These are phyloP conservation scores for Drosophila guanche DNA, from an alignment of 1,140 invertebrate species.

Conservation along the genomic window DNA sequence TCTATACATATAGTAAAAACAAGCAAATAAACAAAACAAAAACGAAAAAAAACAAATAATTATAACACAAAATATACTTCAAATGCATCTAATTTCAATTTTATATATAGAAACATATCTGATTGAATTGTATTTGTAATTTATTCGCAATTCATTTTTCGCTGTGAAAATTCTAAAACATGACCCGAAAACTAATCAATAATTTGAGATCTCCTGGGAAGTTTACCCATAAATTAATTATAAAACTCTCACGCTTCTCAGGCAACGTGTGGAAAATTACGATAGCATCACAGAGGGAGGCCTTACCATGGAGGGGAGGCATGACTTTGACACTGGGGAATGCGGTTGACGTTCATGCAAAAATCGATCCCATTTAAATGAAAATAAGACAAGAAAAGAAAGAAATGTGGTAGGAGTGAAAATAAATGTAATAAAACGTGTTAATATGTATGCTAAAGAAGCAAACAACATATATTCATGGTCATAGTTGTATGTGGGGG, in stretches of 20 bases:
- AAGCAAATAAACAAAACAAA: background rate
- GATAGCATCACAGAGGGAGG: background rate
- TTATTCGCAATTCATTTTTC: constrained; percentile 30
- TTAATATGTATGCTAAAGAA: constrained; percentile 40
- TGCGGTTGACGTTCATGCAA: constrained; percentile 37
- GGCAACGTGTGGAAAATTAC: constrained; percentile 27
- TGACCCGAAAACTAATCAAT: constrained; percentile 15
- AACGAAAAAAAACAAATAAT: constrained; percentile 18
- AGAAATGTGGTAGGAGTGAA: too few species aligned
- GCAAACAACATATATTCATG: constrained; percentile 39
- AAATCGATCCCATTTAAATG: constrained; percentile 41
- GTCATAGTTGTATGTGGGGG: constrained; percentile 19
- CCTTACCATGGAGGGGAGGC: too few species aligned
- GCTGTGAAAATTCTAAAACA: constrained; percentile 14
- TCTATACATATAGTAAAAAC: too few species aligned
- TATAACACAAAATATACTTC: constrained; percentile 6
- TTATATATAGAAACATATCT: constrained; percentile 11
- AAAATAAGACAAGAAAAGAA: constrained; percentile 34
- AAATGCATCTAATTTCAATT: constrained; percentile 5
- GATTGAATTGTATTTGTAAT: constrained; percentile 5
- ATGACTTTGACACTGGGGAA: constrained; percentile 14
- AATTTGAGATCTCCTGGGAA: background rate
- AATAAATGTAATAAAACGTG: constrained; percentile 29
- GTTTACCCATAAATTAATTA: constrained; percentile 15
- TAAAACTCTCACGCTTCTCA: constrained; percentile 27